These are phyloP conservation scores for Nephrotoma guestfalica DNA, from an alignment of 2,888 invertebrate species.

Conservation along the genomic window DNA sequence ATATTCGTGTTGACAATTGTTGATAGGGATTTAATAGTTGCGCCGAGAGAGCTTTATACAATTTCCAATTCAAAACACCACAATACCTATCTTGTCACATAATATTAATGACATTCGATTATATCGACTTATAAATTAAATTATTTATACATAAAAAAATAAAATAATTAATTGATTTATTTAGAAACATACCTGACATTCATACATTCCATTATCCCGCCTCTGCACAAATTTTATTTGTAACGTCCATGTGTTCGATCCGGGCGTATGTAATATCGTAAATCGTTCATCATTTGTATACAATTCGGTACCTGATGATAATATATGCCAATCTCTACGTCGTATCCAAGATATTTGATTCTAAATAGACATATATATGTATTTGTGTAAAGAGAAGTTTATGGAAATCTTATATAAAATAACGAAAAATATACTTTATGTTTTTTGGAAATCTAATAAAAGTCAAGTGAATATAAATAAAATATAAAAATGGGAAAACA, in stretches of 20 bases:
- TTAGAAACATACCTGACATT: constrained; percentile 60
- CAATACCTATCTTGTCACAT: too few relatives aligned
- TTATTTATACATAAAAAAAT: not conserved
- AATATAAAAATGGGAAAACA: not conserved
- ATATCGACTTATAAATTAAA: not conserved
- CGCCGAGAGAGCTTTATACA: too few relatives aligned
- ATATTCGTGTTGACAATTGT: too few relatives aligned
- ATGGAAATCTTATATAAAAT: not conserved
- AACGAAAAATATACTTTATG: not conserved
- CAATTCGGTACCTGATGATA: constrained; percentile 78
- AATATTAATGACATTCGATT: too few relatives aligned
- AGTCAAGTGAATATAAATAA: not conserved
- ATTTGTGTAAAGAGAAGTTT: not conserved
- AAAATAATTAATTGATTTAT: not conserved
- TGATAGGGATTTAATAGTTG: too few relatives aligned
- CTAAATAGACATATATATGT: constrained; percentile 17
- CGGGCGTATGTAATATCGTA: constrained; percentile 67
- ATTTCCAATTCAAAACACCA: too few relatives aligned
- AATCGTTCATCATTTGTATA: constrained; percentile 85
- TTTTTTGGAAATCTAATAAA: not conserved
- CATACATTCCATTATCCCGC: constrained; percentile 85
- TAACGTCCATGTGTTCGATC: constrained; percentile 85
- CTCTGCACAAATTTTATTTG: constrained; percentile 90
- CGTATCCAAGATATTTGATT: constrained; percentile 86
- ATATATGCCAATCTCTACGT: constrained; percentile 83